Conservation (phyloP, 2,888 invertebrate species). For the Nomada ruficornis region DNA sequence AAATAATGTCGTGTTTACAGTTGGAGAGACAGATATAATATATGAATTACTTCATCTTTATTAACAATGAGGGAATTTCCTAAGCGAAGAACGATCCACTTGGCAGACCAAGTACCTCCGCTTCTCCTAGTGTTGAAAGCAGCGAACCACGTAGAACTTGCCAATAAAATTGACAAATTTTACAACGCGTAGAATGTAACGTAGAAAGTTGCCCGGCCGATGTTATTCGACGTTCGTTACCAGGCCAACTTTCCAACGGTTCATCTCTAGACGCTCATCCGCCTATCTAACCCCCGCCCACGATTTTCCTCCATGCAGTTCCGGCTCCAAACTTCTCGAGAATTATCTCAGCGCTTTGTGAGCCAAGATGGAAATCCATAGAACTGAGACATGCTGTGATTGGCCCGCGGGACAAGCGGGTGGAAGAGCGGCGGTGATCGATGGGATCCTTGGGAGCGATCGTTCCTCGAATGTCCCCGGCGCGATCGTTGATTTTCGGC, state of each 20-base stretch:
- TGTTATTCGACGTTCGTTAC: slow-evolving; percentile 15
- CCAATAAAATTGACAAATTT: slow-evolving; percentile 6
- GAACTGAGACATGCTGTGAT: slow-evolving; percentile 39
- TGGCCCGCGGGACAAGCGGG: slow-evolving; percentile 31
- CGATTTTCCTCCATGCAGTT: slow-evolving; percentile 1
- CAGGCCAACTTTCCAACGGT: slow-evolving; percentile 24
- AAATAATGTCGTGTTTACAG: too few relatives aligned
- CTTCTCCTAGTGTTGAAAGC: too few relatives aligned
- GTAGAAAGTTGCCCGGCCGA: slow-evolving; percentile 18
- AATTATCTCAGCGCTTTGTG: slow-evolving; percentile 35
- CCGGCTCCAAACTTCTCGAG: background rate
- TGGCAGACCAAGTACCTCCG: too few relatives aligned
- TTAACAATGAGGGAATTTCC: too few relatives aligned
- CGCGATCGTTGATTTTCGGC: slow-evolving; percentile 50
- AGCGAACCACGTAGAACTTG: too few relatives aligned
- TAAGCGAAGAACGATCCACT: too few relatives aligned
- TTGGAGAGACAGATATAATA: too few relatives aligned
- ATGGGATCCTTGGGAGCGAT: slow-evolving; percentile 67
- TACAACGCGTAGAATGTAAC: slow-evolving; percentile 6
- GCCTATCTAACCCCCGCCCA: slow-evolving; percentile 19
- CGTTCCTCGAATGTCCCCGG: slow-evolving; percentile 41
- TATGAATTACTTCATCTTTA: too few relatives aligned
- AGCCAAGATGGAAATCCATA: slow-evolving; percentile 49
- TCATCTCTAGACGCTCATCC: slow-evolving; percentile 34
- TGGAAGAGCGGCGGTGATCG: slow-evolving; percentile 54